Conservation (phyloP, 2,888 invertebrate genomes). For the Hyposoter didymator region DNA sequence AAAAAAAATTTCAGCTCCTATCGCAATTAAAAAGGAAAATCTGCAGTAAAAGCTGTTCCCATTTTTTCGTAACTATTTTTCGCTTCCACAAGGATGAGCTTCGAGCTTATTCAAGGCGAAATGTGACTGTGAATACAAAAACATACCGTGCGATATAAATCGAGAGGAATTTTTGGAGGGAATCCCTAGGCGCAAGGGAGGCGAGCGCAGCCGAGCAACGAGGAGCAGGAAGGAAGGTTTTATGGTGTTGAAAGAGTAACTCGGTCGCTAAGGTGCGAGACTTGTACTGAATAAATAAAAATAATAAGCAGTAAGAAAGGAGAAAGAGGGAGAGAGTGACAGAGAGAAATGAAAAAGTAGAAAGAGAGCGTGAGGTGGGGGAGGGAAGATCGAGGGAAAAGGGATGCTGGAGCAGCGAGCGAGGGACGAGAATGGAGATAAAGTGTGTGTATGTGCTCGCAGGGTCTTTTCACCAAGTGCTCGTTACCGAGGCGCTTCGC, state of each 20-base stretch:
- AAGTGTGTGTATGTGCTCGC: conserved; percentile 13
- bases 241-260: conserved; percentile 43
- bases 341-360: conserved; percentile 34
- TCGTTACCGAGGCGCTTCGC: conserved; percentile 37
- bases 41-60: too few species aligned
- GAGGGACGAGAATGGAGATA: conserved; percentile 32
- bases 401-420: neutral
- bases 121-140: conserved; percentile 15
- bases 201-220: neutral
- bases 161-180: neutral
- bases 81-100: neutral
- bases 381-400: neutral
- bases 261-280: conserved; percentile 52
- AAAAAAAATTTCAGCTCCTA: neutral
- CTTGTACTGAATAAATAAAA: conserved; percentile 55
- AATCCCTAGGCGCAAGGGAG: neutral
- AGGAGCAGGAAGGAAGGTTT: neutral
- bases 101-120: neutral
- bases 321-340: conserved; percentile 9
- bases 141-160: conserved; percentile 15
- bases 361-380: conserved; percentile 14
- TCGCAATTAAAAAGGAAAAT: too few species aligned
- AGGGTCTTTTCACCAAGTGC: neutral
- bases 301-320: conserved; percentile 44
- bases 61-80: neutral